Conservation (phyloP, 2,888 invertebrate genomes). For the Thereva unica region DNA sequence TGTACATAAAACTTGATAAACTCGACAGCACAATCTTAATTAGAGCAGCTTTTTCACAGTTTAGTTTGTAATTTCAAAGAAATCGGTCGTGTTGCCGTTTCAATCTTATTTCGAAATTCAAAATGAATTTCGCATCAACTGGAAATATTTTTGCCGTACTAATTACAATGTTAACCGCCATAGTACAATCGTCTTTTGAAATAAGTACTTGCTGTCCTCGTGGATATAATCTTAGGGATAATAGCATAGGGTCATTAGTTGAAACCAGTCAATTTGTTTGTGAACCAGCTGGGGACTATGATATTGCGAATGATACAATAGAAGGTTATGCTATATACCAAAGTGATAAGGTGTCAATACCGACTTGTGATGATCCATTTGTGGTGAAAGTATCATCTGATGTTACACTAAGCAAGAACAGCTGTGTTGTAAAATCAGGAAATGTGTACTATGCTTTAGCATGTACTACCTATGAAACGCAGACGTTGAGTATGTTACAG, state of each 20-base stretch:
- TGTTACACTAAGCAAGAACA: slow-evolving; percentile 11
- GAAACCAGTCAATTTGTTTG: slow-evolving; percentile 30
- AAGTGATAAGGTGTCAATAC: slow-evolving; percentile 30
- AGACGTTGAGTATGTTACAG: slow-evolving; percentile 47
- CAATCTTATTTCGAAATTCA: neutral
- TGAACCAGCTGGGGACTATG: slow-evolving; percentile 1
- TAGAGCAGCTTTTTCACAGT: no score
- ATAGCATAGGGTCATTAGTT: slow-evolving; percentile 14
- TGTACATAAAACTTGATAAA: no score
- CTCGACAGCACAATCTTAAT: no score
- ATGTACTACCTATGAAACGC: slow-evolving; percentile 19
- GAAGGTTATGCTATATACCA: slow-evolving; percentile 9
- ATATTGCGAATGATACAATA: neutral
- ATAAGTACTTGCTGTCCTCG: slow-evolving; percentile 36
- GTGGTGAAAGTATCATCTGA: slow-evolving; percentile 22
- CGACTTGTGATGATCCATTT: slow-evolving; percentile 32
- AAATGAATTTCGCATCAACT: neutral
- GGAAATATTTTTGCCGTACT: neutral
- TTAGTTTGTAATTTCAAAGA: no score
- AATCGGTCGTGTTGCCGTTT: no score
- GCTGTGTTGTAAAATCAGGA: slow-evolving; percentile 33
- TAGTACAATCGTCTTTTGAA: slow-evolving; percentile 6
- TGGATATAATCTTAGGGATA: slow-evolving; percentile 27
- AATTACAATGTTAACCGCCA: neutral
- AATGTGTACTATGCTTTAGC: slow-evolving; percentile 25